Percentiles rank a stretch among this genome's conserved stretches.
These are phyloP conservation scores for Drosophila athabasca DNA, from an alignment of 1,140 invertebrate genomes.

Conservation along the genomic window DNA sequence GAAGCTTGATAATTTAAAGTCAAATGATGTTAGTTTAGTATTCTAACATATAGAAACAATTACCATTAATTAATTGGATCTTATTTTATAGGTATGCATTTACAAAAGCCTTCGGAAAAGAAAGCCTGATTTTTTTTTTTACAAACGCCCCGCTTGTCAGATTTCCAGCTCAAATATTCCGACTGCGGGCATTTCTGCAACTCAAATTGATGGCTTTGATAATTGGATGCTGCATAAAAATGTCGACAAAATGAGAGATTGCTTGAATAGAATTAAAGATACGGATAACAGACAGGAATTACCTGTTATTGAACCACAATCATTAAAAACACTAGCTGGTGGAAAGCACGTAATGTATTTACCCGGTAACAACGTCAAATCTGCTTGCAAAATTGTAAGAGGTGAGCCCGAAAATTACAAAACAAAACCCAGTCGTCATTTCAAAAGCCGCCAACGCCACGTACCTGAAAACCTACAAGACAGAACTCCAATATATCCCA, in stretches of 20 bases:
- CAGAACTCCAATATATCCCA: constrained; percentile 46
- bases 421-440: constrained; percentile 77
- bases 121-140: constrained; percentile 23
- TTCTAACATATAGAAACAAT: background rate
- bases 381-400: background rate
- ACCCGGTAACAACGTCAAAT: constrained; percentile 84
- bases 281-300: constrained; percentile 23
- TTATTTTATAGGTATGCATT: constrained; percentile 13
- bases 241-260: constrained; percentile 2
- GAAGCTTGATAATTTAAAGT: constrained; percentile 24
- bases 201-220: constrained; percentile 74
- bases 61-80: too few relatives aligned
- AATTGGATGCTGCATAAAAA: constrained; percentile 86
- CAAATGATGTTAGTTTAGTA: constrained; percentile 26
- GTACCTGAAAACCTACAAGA: constrained; percentile 51
- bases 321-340: constrained; percentile 62
- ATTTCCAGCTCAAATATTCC: constrained; percentile 5
- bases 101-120: constrained; percentile 51
- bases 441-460: constrained; percentile 42
- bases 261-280: constrained; percentile 34
- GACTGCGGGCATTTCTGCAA: constrained; percentile 1
- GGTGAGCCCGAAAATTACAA: constrained; percentile 14
- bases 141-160: background rate
- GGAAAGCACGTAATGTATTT: constrained; percentile 92
- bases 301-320: constrained; percentile 45